Conservation (phyloP, 1,140 invertebrate species). For the Solen grandis region DNA sequence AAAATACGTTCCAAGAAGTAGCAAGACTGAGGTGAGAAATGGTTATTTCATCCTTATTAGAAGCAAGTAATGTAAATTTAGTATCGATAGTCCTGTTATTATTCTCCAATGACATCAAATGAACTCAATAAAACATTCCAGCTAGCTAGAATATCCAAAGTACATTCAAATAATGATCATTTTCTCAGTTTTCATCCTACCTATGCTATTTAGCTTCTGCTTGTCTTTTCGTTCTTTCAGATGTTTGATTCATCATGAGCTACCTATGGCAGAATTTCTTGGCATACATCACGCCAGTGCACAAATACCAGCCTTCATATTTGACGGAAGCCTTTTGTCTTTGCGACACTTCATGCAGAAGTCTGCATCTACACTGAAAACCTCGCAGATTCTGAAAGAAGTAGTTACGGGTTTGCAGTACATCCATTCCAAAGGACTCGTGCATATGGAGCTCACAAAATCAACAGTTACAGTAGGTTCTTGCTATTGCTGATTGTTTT, state of each 20-base stretch:
- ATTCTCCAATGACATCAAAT: too few species aligned
- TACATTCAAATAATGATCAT: too few species aligned
- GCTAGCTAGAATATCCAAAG: too few species aligned
- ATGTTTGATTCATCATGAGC: slow-evolving; percentile 26
- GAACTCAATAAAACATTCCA: too few species aligned
- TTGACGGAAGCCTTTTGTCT: slow-evolving; percentile 56
- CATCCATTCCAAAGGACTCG: slow-evolving; percentile 55
- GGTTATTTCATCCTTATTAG: too few species aligned
- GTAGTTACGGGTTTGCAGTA: slow-evolving; percentile 59
- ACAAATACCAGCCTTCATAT: slow-evolving; percentile 38
- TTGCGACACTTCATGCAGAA: slow-evolving; percentile 47
- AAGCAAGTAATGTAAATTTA: too few species aligned
- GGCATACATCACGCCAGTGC: slow-evolving; percentile 51
- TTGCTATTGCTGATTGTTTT: too few species aligned
- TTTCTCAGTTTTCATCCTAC: too few species aligned
- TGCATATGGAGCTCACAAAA: slow-evolving; percentile 45
- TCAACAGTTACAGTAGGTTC: slow-evolving; percentile 36
- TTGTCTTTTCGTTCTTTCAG: slow-evolving; percentile 10
- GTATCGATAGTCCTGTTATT: too few species aligned
- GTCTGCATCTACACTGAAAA: slow-evolving; percentile 20
- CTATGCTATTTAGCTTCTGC: background rate
- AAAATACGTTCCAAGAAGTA: slow-evolving; percentile 38
- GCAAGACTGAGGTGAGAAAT: slow-evolving; percentile 52
- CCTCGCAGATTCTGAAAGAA: slow-evolving; percentile 43
- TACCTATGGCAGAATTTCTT: slow-evolving; percentile 30